Conservation (phyloP, 1,140 invertebrate genomes). For the Caenorhabditis latens region DNA sequence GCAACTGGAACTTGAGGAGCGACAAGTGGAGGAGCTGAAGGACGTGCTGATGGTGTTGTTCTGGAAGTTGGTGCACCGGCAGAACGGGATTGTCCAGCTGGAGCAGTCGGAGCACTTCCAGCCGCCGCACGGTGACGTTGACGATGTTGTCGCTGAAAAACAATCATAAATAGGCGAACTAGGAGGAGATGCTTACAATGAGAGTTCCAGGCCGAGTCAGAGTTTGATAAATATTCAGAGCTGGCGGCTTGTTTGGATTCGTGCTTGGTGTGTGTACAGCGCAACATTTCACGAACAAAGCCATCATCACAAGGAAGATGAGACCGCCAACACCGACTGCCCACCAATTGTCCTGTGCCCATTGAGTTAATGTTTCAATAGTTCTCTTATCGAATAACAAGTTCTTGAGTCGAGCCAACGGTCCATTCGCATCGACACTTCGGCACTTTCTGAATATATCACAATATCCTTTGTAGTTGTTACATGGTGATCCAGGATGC, state of each 20-base stretch:
- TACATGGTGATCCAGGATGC: conserved; percentile 93
- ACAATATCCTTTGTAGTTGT: conserved; percentile 95
- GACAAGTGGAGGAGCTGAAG: conserved; percentile 71
- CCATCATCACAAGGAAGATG: conserved; percentile 93
- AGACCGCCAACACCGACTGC: conserved; percentile 87
- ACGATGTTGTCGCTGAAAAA: conserved; percentile 60
- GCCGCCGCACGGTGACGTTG: conserved; percentile 64
- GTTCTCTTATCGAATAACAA: conserved; percentile 92
- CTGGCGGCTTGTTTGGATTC: conserved; percentile 75
- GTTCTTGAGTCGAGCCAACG: conserved; percentile 94
- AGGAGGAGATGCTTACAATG: conserved; percentile 53
- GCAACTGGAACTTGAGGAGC: conserved; percentile 65
- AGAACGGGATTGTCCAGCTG: conserved; percentile 25
- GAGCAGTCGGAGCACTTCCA: conserved; percentile 30
- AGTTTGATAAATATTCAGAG: conserved; percentile 75
- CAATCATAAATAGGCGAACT: background rate
- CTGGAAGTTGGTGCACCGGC: conserved; percentile 7
- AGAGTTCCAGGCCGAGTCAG: conserved; percentile 74
- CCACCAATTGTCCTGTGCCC: conserved; percentile 90
- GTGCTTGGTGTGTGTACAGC: conserved; percentile 92
- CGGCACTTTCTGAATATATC: conserved; percentile 98
- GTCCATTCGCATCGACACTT: conserved; percentile 96
- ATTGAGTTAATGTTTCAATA: conserved; percentile 79
- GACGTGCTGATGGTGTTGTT: conserved; percentile 25
- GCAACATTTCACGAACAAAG: conserved; percentile 98